phyloP scores from a whole-genome alignment of 2,113 vertebrate genomes.

The Notiomystis cincta region DNA sequence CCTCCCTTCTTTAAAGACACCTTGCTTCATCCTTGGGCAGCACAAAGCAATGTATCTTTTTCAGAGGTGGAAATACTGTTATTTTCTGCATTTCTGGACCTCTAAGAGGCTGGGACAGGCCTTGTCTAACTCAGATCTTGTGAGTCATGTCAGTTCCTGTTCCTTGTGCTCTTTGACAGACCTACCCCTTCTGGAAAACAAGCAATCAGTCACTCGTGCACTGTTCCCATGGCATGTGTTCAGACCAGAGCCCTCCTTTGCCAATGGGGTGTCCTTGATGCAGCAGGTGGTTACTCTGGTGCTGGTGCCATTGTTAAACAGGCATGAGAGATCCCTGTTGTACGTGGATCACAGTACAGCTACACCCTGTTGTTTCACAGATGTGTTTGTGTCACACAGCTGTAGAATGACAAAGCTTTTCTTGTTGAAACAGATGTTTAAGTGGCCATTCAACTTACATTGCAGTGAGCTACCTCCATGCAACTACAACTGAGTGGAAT shows the following conservation, averaged over 20 bases:
- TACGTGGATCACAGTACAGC: neutral
- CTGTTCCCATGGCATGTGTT: neutral
- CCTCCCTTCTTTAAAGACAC: neutral
- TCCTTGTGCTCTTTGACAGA: neutral
- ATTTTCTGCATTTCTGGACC: neutral
- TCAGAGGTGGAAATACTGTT: neutral
- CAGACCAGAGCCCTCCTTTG: neutral
- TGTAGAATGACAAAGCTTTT: neutral
- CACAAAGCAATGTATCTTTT: neutral
- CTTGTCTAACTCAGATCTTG: neutral
- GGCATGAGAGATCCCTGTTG: neutral
- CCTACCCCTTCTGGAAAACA: neutral
- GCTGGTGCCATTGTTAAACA: neutral
- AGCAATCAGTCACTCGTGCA: fast-evolving
- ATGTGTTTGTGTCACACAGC: neutral
- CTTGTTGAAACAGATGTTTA: neutral
- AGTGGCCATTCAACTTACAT: neutral
- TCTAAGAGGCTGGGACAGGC: neutral
- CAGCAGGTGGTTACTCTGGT: neutral
- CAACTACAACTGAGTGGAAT: neutral
- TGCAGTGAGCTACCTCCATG: neutral
- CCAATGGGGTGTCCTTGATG: neutral
- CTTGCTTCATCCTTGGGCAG: neutral
- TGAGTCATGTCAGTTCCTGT: neutral
- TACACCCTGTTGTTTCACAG: neutral